Conservation (phyloP, 2,888 invertebrate genomes). For the Thera obeliscata region DNA sequence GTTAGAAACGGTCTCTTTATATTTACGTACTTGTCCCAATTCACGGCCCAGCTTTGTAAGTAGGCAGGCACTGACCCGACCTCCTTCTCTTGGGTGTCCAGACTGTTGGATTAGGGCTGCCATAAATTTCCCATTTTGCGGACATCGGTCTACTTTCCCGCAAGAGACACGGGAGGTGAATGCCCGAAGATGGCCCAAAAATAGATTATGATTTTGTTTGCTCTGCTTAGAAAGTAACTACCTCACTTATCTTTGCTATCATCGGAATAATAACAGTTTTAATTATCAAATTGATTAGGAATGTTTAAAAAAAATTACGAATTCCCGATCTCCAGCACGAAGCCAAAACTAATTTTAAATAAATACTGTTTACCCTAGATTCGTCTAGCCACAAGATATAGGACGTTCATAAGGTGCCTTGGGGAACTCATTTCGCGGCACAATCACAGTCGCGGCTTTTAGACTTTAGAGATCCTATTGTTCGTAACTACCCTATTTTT, state of each 20-base stretch:
- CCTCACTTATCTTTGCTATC: neutral
- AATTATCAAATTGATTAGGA: too few species aligned
- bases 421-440: constrained; percentile 52
- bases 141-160: constrained; percentile 53
- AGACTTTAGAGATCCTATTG: constrained; percentile 48
- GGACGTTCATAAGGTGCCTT: constrained; percentile 40
- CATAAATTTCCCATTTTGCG: constrained; percentile 49
- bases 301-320: too few species aligned
- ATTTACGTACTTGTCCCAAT: constrained; percentile 5
- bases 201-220: constrained; percentile 43
- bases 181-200: constrained; percentile 48
- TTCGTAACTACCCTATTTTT: constrained; percentile 33
- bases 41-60: constrained; percentile 3
- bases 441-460: constrained; percentile 51
- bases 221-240: constrained; percentile 11
- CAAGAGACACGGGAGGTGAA: constrained; percentile 48
- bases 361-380: constrained; percentile 8
- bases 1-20: neutral
- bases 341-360: too few species aligned
- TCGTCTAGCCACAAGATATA: constrained; percentile 6
- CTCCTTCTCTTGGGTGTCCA: constrained; percentile 50
- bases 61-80: constrained; percentile 36
- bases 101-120: constrained; percentile 54
- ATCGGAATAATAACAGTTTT: too few species aligned
- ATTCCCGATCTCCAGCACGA: too few species aligned